Conservation (phyloP, 2,888 invertebrate genomes). For the Eueremaeus valkanovi region DNA sequence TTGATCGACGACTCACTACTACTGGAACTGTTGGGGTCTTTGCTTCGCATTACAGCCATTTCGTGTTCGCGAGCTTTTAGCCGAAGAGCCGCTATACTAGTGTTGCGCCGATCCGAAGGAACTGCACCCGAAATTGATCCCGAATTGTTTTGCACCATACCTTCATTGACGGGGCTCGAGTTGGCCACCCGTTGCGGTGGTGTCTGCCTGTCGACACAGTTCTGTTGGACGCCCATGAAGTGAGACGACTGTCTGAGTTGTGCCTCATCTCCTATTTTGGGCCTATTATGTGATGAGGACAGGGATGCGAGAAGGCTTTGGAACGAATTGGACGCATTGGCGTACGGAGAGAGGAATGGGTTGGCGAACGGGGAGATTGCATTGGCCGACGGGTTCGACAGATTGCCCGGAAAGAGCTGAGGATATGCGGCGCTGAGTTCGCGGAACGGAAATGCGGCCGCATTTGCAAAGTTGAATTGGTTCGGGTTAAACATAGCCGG, state of each 20-base stretch:
- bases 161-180: not conserved
- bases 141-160: not conserved
- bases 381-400: constrained; percentile 12
- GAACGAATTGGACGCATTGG: constrained; percentile 62
- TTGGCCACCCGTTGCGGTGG: not conserved
- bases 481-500: constrained; percentile 35
- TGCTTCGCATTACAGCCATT: constrained; percentile 45
- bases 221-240: constrained; percentile 18
- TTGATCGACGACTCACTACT: constrained; percentile 30
- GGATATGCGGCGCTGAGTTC: constrained; percentile 40
- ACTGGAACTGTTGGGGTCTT: constrained; percentile 25
- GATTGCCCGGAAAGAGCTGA: constrained; percentile 33
- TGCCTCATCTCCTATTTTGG: constrained; percentile 36
- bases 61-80: constrained; percentile 87
- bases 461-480: constrained; percentile 30
- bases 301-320: constrained; percentile 79
- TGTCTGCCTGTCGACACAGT: constrained; percentile 32
- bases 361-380: constrained; percentile 38
- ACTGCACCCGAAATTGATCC: constrained; percentile 1
- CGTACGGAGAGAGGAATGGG: constrained; percentile 59
- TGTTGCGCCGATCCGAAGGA: constrained; percentile 51
- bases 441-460: constrained; percentile 38
- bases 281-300: constrained; percentile 52
- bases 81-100: constrained; percentile 78
- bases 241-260: not conserved